A percentile compares a stretch with the other conserved stretches of the same genome.
Evolutionary conservation across 2,113 vertebrate genomes (phyloP).

Genomic region (Marcusenius ussheri): DNA sequence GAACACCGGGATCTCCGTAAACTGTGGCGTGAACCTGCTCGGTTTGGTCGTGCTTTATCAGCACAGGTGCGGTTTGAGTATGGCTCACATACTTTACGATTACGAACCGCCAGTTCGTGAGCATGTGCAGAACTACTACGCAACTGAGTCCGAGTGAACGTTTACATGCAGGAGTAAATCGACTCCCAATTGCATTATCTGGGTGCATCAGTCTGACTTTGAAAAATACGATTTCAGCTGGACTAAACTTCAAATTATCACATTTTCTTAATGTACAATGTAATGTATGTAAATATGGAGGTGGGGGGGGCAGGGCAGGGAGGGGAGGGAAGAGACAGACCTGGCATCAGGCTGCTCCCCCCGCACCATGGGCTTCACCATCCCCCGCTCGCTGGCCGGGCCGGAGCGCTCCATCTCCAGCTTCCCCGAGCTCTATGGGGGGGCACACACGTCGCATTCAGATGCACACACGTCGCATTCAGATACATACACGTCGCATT

Average conservation of each 20-base stretch:
- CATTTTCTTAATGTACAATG: too few relatives aligned
- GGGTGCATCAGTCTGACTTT: too few relatives aligned
- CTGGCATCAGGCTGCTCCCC: constrained; percentile 80
- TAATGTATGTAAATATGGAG: not conserved
- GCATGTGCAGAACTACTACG: too few relatives aligned
- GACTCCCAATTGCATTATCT: too few relatives aligned
- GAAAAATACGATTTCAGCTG: too few relatives aligned
- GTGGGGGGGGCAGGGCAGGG: not conserved
- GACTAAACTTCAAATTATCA: too few relatives aligned
- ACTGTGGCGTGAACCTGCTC: not conserved
- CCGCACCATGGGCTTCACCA: constrained; percentile 87
- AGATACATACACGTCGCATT: not conserved
- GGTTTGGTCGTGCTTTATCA: not conserved
- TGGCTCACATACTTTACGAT: not conserved
- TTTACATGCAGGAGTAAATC: too few relatives aligned
- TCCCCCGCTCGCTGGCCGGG: constrained; percentile 65
- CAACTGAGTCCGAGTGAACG: too few relatives aligned
- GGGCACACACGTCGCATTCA: not conserved
- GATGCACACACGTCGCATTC: not conserved
- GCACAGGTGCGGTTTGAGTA: too few relatives aligned
- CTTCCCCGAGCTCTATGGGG: constrained; percentile 75
- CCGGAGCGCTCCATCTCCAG: constrained; percentile 75
- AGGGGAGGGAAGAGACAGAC: constrained; percentile 44
- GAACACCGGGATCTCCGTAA: not conserved
- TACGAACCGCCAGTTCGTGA: too few relatives aligned